These are phyloP conservation scores for Cossypha dichroa DNA, from an alignment of 2,797 vertebrate species.

Conservation along the genomic window DNA sequence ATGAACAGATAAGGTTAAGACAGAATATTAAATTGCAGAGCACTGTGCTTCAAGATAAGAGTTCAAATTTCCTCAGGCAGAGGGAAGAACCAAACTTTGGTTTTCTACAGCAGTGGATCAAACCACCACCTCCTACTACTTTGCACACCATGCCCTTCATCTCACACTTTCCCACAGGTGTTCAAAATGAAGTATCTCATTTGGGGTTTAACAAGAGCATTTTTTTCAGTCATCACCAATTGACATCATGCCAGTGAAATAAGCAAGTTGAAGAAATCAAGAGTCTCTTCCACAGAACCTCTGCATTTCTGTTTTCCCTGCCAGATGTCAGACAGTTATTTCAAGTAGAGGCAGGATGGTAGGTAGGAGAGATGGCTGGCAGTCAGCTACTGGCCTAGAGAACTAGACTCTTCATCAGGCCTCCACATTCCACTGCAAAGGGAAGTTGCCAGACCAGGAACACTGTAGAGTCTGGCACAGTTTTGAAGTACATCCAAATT, in stretches of 20 bases:
- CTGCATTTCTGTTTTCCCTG: neutral
- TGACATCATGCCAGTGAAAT: neutral
- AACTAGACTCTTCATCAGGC: neutral
- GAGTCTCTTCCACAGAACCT: neutral
- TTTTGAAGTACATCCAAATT: neutral
- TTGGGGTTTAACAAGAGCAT: neutral
- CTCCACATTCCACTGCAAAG: neutral
- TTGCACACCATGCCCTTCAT: neutral
- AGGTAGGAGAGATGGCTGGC: neutral
- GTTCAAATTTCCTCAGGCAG: constrained; percentile 27
- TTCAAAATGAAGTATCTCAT: neutral
- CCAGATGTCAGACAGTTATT: accelerated
- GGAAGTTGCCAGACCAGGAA: neutral
- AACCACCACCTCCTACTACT: neutral
- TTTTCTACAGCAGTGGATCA: neutral
- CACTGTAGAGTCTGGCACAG: neutral
- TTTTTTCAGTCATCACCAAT: neutral
- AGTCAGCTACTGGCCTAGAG: neutral
- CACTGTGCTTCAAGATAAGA: constrained; percentile 1
- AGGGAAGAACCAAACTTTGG: neutral
- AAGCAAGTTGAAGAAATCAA: accelerated
- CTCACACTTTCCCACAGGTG: constrained; percentile 27
- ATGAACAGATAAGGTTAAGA: constrained; percentile 9
- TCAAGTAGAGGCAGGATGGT: neutral
- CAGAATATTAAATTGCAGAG: neutral